A percentile compares a stretch with the other conserved stretches of the same genome.
Conservation (phyloP, 2,888 invertebrate genomes). For the Tetramorium bicarinatum region DNA sequence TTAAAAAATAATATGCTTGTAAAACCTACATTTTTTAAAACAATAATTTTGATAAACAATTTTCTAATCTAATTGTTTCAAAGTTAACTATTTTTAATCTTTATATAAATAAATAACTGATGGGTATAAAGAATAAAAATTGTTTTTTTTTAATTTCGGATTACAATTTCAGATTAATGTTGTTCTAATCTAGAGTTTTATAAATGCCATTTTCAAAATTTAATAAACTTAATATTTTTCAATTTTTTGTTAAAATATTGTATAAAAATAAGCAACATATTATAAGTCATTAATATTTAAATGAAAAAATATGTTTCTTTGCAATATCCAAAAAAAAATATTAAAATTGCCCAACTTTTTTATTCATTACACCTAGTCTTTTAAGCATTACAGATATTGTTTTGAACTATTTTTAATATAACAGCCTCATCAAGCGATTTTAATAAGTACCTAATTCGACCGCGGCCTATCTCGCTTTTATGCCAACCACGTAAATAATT, state of each 20-base stretch:
- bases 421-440: neutral
- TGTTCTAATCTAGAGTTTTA: neutral
- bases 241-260: neutral
- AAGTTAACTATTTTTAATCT: neutral
- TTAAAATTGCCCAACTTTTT: constrained; percentile 1
- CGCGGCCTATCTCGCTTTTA: neutral
- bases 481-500: constrained; percentile 39
- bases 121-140: neutral
- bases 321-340: neutral
- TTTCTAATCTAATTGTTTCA: neutral
- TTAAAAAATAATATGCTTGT: neutral
- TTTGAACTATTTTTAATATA: neutral
- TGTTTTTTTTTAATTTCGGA: neutral
- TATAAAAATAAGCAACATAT: neutral
- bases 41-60: neutral
- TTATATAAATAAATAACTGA: neutral
- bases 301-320: neutral
- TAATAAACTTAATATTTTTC: neutral
- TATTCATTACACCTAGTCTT: neutral
- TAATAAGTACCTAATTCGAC: neutral
- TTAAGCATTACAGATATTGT: neutral
- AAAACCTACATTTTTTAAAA: neutral
- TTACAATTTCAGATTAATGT: neutral
- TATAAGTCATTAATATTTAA: neutral
- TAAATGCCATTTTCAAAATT: neutral